Evolutionary conservation across 2,797 vertebrate species (phyloP), one percentile per base, ranked within the genome.

Genomic region (Sebastes hubbsi): DNA sequence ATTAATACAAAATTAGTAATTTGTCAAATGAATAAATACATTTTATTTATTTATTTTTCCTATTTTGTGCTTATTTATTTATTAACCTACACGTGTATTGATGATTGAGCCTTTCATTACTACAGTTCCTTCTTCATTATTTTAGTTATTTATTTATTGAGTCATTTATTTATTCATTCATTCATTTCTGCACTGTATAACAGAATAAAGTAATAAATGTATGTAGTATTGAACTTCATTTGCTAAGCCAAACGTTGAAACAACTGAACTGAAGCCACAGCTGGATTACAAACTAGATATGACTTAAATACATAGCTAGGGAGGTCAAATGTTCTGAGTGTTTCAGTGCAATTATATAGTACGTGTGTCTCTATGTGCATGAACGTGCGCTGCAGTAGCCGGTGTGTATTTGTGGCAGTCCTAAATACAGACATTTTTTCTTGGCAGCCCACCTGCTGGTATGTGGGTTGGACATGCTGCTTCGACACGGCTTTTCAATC

Each of bases 361-460:
- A 6, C 10, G 2, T 29, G 56, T 68, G 30, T 61, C 1, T 46
- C 42, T 42, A 32, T 27, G 67, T 70, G 5, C 12, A 2, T 52
- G 16, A n/a, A 64, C 2, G 3, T 56, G 49, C 32, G 16, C 60
- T 38, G 54, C 24, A 62, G 3, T 46, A 64, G 22, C 27, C 8
- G 36, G 46, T 78, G 71, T 78, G 42, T 85, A 52, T 65, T 65
- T 78, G 49, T 63, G 30, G 63, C 18, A 29, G 13, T 59, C 16
- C 58, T 75, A 78, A 78, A 77, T 66, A 36, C 67, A 64, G 69
- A 75, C 36, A 73, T 36, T 63, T 63, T 79, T 12, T 75, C 30
- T 73, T 84, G 65, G 59, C 66, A 73, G 66, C 64, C 14, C 22
- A 63, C 22, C 36, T 72, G 29, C 42, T 62, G 32, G 7, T 54